These are phyloP conservation scores for Nomada fabriciana DNA, from an alignment of 2,888 invertebrate species.

Conservation along the genomic window DNA sequence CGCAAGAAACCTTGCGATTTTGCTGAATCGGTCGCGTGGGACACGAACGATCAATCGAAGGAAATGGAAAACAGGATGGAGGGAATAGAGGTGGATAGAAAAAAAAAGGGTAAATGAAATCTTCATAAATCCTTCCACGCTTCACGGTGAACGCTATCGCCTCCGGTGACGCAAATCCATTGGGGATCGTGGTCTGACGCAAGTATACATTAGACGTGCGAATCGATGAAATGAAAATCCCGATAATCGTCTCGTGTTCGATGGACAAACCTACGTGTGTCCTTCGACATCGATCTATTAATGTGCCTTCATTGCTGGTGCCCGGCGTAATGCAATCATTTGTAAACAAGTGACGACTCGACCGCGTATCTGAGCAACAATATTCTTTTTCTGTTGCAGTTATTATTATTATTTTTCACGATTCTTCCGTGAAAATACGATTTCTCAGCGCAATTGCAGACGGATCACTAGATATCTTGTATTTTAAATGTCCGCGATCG, in stretches of 20 bases:
- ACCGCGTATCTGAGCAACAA: background rate
- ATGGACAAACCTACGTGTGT: constrained; percentile 71
- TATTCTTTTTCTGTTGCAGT: background rate
- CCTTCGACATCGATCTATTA: constrained; percentile 75
- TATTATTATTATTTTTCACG: background rate
- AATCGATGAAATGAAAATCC: constrained; percentile 52
- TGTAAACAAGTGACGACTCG: constrained; percentile 57
- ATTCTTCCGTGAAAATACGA: background rate
- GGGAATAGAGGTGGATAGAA: background rate
- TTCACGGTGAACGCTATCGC: constrained; percentile 20
- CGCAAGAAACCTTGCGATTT: constrained; percentile 18
- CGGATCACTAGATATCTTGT: background rate
- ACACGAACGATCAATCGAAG: background rate
- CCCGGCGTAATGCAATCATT: constrained; percentile 53
- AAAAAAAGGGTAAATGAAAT: constrained; percentile 13
- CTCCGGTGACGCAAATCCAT: constrained; percentile 33
- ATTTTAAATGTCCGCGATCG: background rate
- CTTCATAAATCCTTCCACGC: constrained; percentile 31
- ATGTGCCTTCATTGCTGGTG: constrained; percentile 30
- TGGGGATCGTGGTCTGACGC: background rate
- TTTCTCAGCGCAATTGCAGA: background rate
- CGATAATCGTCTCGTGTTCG: constrained; percentile 52
- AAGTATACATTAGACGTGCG: constrained; percentile 22
- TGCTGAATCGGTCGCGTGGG: constrained; percentile 36
- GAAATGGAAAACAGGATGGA: background rate